These are phyloP conservation scores for Drosophila merina DNA, from an alignment of 2,888 invertebrate species.

Conservation along the genomic window DNA sequence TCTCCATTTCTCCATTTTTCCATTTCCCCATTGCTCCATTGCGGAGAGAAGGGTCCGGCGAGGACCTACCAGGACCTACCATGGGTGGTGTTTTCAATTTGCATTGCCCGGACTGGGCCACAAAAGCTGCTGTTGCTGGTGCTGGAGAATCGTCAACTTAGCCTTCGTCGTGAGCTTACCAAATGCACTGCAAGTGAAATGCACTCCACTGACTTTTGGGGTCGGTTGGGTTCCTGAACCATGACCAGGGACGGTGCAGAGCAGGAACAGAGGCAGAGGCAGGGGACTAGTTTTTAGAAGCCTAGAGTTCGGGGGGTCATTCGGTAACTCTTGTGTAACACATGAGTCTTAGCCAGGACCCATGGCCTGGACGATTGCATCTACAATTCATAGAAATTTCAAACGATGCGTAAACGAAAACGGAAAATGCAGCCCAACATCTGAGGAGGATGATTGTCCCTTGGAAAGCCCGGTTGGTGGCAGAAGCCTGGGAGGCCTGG, in stretches of 20 bases:
- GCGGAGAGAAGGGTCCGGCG: not conserved
- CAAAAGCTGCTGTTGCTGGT: constrained; percentile 38
- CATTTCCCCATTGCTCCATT: not conserved
- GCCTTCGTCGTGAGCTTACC: constrained; percentile 78
- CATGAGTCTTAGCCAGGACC: constrained; percentile 72
- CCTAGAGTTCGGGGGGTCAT: not conserved
- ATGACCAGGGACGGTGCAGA: constrained; percentile 19
- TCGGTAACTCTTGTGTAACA: constrained; percentile 54
- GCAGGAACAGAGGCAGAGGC: not conserved
- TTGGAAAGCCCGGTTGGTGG: constrained; percentile 26
- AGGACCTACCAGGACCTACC: constrained; percentile 1
- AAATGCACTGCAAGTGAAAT: constrained; percentile 78
- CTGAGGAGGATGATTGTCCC: constrained; percentile 33
- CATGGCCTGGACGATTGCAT: constrained; percentile 81
- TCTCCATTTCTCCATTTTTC: constrained; percentile 4
- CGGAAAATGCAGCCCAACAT: constrained; percentile 67
- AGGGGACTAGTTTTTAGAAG: not conserved
- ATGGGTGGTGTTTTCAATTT: constrained; percentile 55
- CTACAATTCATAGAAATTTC: constrained; percentile 83
- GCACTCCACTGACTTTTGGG: constrained; percentile 68
- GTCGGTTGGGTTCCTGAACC: constrained; percentile 45
- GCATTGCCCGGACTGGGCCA: constrained; percentile 43
- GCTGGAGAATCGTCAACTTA: constrained; percentile 72
- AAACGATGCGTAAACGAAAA: constrained; percentile 81
- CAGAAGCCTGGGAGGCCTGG: not conserved